Conservation (phyloP, 2,797 vertebrate genomes). For the Sebastes iracundus region DNA sequence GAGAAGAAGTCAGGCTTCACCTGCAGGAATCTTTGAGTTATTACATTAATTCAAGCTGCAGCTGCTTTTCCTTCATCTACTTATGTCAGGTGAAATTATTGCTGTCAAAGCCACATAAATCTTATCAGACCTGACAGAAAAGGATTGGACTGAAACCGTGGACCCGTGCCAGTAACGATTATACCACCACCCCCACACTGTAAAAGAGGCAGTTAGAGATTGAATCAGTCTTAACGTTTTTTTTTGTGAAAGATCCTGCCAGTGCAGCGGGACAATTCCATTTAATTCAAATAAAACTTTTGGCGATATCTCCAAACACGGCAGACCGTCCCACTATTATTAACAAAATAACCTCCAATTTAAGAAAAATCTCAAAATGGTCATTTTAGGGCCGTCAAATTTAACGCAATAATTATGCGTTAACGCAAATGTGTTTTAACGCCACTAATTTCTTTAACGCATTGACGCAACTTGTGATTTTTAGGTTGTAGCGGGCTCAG, state of each 20-base stretch:
- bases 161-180: not conserved
- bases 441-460: no score
- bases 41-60: not conserved
- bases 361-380: not conserved
- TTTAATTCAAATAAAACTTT: not conserved
- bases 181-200: not conserved
- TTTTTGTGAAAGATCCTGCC: no score
- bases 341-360: not conserved
- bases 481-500: no score
- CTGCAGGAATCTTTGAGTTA: not conserved
- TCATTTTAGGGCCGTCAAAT: no score
- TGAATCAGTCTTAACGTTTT: not conserved
- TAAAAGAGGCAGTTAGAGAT: not conserved
- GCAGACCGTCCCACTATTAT: no score
- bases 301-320: not conserved
- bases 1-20: constrained; percentile 1
- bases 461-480: no score
- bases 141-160: not conserved
- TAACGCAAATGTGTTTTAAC: no score
- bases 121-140: not conserved
- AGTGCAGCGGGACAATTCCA: not conserved
- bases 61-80: not conserved
- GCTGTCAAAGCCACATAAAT: not conserved
- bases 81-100: not conserved
- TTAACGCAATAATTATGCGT: no score